Conservation (phyloP, 2,797 vertebrate genomes). For the Hozukius guyotensis region DNA sequence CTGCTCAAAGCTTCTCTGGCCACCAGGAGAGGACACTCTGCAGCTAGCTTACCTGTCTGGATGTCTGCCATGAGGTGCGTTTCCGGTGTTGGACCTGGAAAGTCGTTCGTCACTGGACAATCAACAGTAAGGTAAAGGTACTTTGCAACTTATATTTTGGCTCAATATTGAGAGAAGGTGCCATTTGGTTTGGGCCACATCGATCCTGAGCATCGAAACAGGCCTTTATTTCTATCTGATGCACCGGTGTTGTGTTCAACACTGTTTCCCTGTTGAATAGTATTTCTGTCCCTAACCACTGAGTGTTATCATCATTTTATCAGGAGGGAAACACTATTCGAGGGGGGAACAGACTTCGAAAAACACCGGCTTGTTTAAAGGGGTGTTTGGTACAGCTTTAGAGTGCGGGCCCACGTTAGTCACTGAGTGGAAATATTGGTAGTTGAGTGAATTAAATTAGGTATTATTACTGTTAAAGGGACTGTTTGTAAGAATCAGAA, state of each 20-base stretch:
- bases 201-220: not conserved
- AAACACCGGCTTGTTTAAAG: not conserved
- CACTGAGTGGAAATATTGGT: not conserved
- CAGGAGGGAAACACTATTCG: not conserved
- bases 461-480: no score
- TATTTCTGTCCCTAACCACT: not conserved
- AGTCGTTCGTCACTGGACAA: not conserved
- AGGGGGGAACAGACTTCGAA: no score
- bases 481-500: no score
- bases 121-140: fast-evolving
- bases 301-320: not conserved
- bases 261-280: not conserved
- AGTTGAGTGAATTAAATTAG: no score
- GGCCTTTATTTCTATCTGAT: not conserved
- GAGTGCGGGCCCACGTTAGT: not conserved
- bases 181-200: no score
- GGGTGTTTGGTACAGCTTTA: no score
- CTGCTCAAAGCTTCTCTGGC: no score
- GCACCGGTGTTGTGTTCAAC: not conserved
- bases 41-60: not conserved
- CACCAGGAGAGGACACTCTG: no score
- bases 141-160: not conserved
- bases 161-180: not conserved
- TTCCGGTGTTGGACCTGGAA: not conserved
- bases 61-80: not conserved